Evolutionary conservation across 1,140 invertebrate genomes (phyloP).

Genomic region (Dendroctonus ponderosae): DNA sequence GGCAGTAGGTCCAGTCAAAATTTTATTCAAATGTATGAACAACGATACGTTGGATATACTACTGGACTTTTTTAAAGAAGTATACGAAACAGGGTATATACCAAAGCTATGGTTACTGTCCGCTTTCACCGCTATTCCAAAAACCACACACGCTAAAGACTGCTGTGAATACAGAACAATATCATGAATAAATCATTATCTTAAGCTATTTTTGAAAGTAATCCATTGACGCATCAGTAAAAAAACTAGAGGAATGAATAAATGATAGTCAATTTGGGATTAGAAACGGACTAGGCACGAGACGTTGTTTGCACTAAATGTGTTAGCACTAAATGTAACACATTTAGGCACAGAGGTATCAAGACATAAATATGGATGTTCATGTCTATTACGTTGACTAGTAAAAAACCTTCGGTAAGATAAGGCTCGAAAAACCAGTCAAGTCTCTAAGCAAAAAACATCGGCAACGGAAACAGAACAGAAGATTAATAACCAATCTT

Average conservation of each 20-base stretch:
- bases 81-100: too few species aligned
- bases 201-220: conserved; percentile 1
- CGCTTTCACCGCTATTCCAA: too few species aligned
- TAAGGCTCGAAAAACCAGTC: not conserved
- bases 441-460: not conserved
- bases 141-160: not conserved
- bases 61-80: too few species aligned
- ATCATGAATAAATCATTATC: not conserved
- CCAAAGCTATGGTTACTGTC: too few species aligned
- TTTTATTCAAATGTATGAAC: too few species aligned
- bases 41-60: too few species aligned
- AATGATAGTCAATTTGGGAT: too few species aligned
- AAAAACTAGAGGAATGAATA: not conserved
- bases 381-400: not conserved
- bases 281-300: not conserved
- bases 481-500: too few species aligned
- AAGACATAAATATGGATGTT: not conserved
- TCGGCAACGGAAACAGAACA: too few species aligned
- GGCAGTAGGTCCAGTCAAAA: too few species aligned
- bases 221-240: not conserved
- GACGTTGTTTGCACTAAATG: not conserved
- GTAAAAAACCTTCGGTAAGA: not conserved
- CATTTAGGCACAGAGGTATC: not conserved
- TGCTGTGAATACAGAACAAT: not conserved
- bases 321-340: too few species aligned